Base-by-base conservation (phyloP, 2,888 invertebrate species). In the Hirtodrosophila confusa region DNA sequence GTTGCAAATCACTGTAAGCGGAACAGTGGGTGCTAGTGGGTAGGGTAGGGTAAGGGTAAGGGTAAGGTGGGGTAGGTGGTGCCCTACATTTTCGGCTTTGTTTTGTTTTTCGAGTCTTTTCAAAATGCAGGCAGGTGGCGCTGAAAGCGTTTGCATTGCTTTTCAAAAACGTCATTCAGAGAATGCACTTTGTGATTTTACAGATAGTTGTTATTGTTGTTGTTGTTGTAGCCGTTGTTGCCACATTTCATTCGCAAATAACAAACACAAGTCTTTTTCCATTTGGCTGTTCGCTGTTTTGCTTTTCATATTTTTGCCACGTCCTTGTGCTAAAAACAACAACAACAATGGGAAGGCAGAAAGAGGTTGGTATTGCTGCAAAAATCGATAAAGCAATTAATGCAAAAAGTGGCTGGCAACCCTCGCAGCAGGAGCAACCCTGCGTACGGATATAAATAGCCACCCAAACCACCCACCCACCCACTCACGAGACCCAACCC, bases 311-410 rank as follows among this genome's bases (percentile, higher is more conserved):
- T 73, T 76, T 76, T 66, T 62, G 74, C 72, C 71, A 74, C 75
- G 85, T 86, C 85, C 85, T 86, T 86, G 85, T 87, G 87, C 85
- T 74, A 78, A 82, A 60, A 50, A 50, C 64, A 69, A 63, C 64
- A 60, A 56, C 60, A 61, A 54, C 37, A 47, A 11, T 55, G 49
- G 48, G 58, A 17, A 31, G 50, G 48, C 60, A 17, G 53, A 44
- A 58, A 60, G 54, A 58, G 61, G 64, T 50, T 53, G 69, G 50
- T 72, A 69, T 51, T 57, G 69, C 64, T 58, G 45, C 69, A 80
- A 85, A 87, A 88, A 87, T 88, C 88, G 78, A 88, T 88, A 88
- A 84, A 86, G 88, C 88, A 88, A 88, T 88, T 88, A 88, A 88
- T 88, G 86, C 77, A 66, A 75, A 83, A 84, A 82, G 84, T 71